Evolutionary conservation across 2,113 vertebrate species (phyloP), one percentile per base, ranked within the genome.

Genomic region (Chelonoidis abingdonii): DNA sequence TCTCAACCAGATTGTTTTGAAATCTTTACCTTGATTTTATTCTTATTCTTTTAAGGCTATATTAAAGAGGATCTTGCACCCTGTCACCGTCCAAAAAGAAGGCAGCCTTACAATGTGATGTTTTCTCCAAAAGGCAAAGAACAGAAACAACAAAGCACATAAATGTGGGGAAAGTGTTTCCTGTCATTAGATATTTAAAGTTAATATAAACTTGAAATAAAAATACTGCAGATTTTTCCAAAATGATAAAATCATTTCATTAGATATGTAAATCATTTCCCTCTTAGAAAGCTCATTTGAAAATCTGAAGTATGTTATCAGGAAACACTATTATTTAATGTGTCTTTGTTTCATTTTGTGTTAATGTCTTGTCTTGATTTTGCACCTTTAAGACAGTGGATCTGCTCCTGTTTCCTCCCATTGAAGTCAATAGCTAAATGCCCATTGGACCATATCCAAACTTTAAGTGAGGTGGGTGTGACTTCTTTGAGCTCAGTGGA

Each of bases 41-140:
- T 88, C 89, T 90, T 92, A 9, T 76, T 94, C 79, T 97, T 97
- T 95, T 89, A 87, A 99, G 99, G 99, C 54, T 99, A 99, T 81
- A 99, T 99, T 94, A 99, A 98, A 89, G 99, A 99, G 93, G 99
- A 99, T 47, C 96, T 98, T 80, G 98, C 97, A 94, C 98, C 99
- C 49, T 98, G 99, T 87, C 98, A 93, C 0, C 99, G 99, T 56
- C 98, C 98, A 80, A 98, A 99, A 93, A 98, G 99, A 95, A 97
- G 99, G 79, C 99, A 99, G 80, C 99, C 99, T 29, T 98, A 99
- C 27, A 98, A 98, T 5, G 98, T 98, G 53, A 98, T 98, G 82
- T 99, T 99, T 98, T 99, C 99, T 92, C 99, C 98, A 6, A 99
- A 99, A 97, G 93, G 82, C 93, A 99, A 98, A 75, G 97, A 98